Percentiles rank a stretch among this genome's conserved stretches.
Conservation (phyloP, 2,888 invertebrate genomes). For the Temnothorax ravouxi region DNA sequence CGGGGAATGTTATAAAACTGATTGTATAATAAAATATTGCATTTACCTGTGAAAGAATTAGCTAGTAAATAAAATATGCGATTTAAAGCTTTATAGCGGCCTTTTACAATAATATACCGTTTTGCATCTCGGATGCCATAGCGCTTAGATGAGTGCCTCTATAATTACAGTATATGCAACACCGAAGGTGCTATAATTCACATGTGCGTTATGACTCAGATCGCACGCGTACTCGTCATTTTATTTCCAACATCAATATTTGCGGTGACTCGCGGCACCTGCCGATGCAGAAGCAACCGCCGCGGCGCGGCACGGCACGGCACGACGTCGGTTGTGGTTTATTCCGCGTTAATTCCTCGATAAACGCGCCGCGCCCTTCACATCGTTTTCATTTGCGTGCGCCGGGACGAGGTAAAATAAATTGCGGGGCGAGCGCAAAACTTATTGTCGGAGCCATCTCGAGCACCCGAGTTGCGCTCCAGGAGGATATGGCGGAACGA, state of each 20-base stretch:
- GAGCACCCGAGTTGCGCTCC: conserved; percentile 17
- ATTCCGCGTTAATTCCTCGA: conserved; percentile 47
- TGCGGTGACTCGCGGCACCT: conserved; percentile 39
- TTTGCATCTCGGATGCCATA: neutral
- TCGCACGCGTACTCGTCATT: conserved; percentile 35
- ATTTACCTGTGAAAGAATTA: neutral
- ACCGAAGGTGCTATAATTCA: conserved; percentile 37
- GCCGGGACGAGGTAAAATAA: conserved; percentile 30
- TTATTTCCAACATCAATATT: conserved; percentile 50
- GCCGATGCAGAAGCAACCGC: neutral
- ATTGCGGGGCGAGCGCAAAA: conserved; percentile 40
- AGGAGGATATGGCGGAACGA: conserved; percentile 51
- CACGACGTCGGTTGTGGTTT: neutral
- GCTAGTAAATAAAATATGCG: neutral
- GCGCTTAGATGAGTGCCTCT: neutral
- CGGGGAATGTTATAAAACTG: too few relatives aligned
- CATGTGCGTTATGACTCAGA: conserved; percentile 9
- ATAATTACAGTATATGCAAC: neutral
- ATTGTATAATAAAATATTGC: too few relatives aligned
- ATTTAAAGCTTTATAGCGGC: neutral
- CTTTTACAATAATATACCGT: neutral
- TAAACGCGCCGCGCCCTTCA: conserved; percentile 39
- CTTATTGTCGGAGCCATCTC: conserved; percentile 51
- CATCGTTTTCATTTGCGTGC: conserved; percentile 42
- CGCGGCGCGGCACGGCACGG: neutral